A percentile compares a stretch with the other conserved stretches of the same genome.
Conservation (phyloP, 2,797 vertebrate species). For the Coracias cyanogaster region DNA sequence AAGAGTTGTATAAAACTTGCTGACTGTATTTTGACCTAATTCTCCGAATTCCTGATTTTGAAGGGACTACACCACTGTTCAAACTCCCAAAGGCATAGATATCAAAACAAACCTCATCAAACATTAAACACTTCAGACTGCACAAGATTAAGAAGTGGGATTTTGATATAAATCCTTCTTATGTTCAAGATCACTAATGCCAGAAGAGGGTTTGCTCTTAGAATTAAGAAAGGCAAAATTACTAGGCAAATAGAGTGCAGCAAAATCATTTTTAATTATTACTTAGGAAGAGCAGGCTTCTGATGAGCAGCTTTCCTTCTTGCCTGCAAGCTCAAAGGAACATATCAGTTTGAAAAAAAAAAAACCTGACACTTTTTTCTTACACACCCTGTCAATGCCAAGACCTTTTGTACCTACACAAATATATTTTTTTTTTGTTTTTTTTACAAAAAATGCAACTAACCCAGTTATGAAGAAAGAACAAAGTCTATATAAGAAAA, state of each 20-base stretch:
- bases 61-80: not conserved
- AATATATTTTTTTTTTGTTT: too few species aligned
- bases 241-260: not conserved
- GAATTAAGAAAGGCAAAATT: not conserved
- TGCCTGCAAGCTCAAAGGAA: not conserved
- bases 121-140: not conserved
- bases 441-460: not conserved
- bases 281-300: not conserved
- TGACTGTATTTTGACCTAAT: slow-evolving; percentile 2
- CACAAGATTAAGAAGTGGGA: slow-evolving; percentile 22
- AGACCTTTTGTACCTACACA: not conserved
- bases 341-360: not conserved
- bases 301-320: not conserved
- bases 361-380: not conserved
- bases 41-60: not conserved
- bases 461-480: not conserved
- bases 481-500: not conserved
- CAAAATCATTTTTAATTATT: not conserved
- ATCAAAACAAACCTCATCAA: slow-evolving; percentile 42
- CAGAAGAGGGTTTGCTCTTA: slow-evolving; percentile 5
- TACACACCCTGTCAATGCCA: not conserved
- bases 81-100: not conserved
- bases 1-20: not conserved
- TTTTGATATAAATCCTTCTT: slow-evolving; percentile 41
- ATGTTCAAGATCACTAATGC: slow-evolving; percentile 9